Evolutionary conservation across 2,797 vertebrate genomes (phyloP), one percentile per base, ranked within the genome.

Genomic region (Rallus crepitans): DNA sequence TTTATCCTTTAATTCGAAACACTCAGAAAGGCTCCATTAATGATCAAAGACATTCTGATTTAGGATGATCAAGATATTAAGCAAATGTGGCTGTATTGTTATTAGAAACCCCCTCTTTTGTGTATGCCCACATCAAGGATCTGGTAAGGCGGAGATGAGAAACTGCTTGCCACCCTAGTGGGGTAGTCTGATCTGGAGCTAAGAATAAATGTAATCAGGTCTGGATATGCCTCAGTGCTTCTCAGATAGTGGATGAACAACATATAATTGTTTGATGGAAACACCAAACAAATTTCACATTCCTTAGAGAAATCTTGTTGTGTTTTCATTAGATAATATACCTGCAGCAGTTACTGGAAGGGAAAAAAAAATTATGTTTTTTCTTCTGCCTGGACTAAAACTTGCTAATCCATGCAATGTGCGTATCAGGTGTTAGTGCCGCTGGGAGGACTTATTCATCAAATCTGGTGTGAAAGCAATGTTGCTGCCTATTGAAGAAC

Each of bases 241-340:
- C 87, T 82, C 35, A 87, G 92, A 93, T 90, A 56, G 52, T 84
- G 70, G 50, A 71, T 94, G 85, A 97, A 89, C 80, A 95, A 88
- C 83, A 78, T 82, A 82, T 89, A 97, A 96, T 97, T 97, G 94
- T 95, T 96, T 95, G 90, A 82, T 95, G 87, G 86, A 90, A 97
- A 96, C 55, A 91, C 55, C 85, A 96, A 96, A 91, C 2, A 6
- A 86, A 87, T 97, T 95, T 91, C 80, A 89, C 42, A 78, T 96
- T 96, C 89, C 92, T 96, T 93, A 82, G 86, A 97, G 94, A 97
- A 97, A 95, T 96, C 84, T 96, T 93, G 28, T 89, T 96, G 77
- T 95, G 76, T 96, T 97, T 97, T 96, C 94, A 81, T 97, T 96
- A 92, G 90, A 90, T 97, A 91, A 95, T 95, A 95, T 92, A 96